phyloP scores from a whole-genome alignment of 1,140 invertebrate species.

The Lutraria rhynchaena region DNA sequence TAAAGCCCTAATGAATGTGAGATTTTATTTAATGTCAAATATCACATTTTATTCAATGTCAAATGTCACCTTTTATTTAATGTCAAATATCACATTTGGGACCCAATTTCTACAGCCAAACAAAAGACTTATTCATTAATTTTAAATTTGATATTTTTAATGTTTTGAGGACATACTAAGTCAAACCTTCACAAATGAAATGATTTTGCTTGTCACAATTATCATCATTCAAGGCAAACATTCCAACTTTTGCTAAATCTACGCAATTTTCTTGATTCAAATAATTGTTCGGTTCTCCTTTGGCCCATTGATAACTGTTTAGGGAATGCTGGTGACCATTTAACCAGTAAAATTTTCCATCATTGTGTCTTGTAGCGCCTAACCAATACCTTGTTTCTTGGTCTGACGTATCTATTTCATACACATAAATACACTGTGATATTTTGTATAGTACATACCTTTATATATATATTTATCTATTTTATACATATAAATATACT shows the following conservation, averaged over 20 bases:
- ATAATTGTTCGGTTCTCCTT: neutral
- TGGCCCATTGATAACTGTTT: neutral
- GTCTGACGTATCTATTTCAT: neutral
- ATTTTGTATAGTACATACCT: neutral
- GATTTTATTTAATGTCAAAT: too few species aligned
- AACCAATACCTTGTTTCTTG: slow-evolving; percentile 1
- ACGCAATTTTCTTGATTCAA: neutral
- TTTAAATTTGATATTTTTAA: too few species aligned
- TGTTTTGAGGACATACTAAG: too few species aligned
- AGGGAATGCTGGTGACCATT: neutral
- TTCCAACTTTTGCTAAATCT: neutral
- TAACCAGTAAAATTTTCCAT: slow-evolving; percentile 7
- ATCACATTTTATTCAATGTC: too few species aligned
- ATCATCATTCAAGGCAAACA: slow-evolving; percentile 17
- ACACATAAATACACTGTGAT: neutral
- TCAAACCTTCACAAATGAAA: slow-evolving; percentile 23
- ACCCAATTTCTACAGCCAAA: too few species aligned
- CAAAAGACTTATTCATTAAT: too few species aligned
- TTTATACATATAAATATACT: too few species aligned
- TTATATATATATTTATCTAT: neutral
- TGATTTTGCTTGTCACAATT: neutral
- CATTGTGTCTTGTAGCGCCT: neutral
- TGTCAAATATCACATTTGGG: too few species aligned
- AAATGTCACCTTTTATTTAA: too few species aligned
- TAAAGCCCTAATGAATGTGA: too few species aligned